A percentile compares a stretch with the other conserved stretches of the same genome.
Conservation (phyloP, 2,113 vertebrate genomes). For the Todiramphus chloris region DNA sequence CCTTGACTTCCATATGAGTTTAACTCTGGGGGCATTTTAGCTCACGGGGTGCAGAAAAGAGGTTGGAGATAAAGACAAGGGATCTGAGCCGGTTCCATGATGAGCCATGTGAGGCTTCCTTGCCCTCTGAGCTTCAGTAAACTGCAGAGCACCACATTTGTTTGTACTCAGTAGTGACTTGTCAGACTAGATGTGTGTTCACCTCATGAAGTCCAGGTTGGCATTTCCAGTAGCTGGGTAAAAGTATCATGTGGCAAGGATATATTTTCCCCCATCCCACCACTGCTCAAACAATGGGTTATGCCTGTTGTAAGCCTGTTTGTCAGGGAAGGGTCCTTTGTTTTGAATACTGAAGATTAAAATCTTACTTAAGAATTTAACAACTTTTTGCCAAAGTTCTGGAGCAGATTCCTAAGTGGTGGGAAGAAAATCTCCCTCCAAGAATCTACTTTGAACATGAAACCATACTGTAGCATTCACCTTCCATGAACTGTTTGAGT, state of each 20-base stretch:
- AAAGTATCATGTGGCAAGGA: not conserved
- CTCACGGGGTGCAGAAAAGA: fast-evolving
- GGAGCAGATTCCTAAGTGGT: not conserved
- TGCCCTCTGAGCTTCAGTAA: not conserved
- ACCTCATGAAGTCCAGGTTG: not conserved
- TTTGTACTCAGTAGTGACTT: not conserved
- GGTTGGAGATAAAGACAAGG: not conserved
- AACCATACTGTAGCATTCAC: not conserved
- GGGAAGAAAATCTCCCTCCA: not conserved
- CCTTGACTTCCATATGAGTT: not conserved
- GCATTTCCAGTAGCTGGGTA: not conserved
- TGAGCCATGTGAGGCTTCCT: not conserved
- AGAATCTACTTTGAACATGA: not conserved
- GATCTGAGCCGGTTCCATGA: not conserved
- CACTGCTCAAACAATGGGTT: not conserved
- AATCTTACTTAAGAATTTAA: not conserved
- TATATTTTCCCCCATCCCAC: not conserved
- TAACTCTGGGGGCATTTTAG: not conserved
- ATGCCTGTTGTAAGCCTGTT: not conserved
- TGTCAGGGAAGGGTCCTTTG: not conserved
- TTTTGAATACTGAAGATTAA: not conserved
- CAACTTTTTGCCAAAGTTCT: not conserved
- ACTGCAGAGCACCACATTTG: not conserved
- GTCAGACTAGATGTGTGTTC: not conserved
- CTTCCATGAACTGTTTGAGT: not conserved